Evolutionary conservation across 2,888 invertebrate genomes (phyloP).

Genomic region (Drosophila testacea): DNA sequence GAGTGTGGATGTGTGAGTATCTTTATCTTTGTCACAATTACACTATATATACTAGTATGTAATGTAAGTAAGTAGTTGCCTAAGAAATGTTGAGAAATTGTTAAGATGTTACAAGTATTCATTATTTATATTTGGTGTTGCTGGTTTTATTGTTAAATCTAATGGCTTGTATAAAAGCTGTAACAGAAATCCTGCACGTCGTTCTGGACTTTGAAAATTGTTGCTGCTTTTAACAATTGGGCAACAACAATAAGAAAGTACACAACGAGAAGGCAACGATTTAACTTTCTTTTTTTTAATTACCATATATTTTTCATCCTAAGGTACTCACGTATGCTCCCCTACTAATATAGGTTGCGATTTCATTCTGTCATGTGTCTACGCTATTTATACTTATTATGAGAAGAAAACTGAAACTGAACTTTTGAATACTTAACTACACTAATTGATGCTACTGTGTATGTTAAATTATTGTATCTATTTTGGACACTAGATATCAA

Average conservation of each 20-base stretch:
- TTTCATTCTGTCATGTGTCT: constrained; percentile 23
- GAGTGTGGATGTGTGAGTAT: constrained; percentile 22
- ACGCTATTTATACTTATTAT: constrained; percentile 21
- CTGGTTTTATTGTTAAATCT: constrained; percentile 35
- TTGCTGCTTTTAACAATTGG: constrained; percentile 35
- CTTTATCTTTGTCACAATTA: constrained; percentile 1
- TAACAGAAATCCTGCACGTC: constrained; percentile 48
- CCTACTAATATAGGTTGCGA: constrained; percentile 43
- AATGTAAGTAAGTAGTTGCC: constrained; percentile 38
- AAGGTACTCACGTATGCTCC: constrained; percentile 78
- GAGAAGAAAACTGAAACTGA: constrained; percentile 12
- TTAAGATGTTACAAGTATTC: constrained; percentile 15
- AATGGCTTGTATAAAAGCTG: constrained; percentile 55
- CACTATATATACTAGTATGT: constrained; percentile 35
- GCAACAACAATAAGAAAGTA: constrained; percentile 42
- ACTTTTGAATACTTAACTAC: constrained; percentile 31
- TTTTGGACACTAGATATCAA: constrained; percentile 53
- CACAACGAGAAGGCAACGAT: constrained; percentile 56
- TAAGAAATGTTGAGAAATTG: constrained; percentile 53
- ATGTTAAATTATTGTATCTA: constrained; percentile 34
- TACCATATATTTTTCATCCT: constrained; percentile 46
- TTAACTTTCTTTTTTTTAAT: constrained; percentile 27
- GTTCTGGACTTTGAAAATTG: constrained; percentile 30
- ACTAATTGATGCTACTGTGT: constrained; percentile 26
- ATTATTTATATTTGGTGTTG: constrained; percentile 26